phyloP scores from a whole-genome alignment of 2,113 vertebrate species.

The Gallinago paraguaiae region DNA sequence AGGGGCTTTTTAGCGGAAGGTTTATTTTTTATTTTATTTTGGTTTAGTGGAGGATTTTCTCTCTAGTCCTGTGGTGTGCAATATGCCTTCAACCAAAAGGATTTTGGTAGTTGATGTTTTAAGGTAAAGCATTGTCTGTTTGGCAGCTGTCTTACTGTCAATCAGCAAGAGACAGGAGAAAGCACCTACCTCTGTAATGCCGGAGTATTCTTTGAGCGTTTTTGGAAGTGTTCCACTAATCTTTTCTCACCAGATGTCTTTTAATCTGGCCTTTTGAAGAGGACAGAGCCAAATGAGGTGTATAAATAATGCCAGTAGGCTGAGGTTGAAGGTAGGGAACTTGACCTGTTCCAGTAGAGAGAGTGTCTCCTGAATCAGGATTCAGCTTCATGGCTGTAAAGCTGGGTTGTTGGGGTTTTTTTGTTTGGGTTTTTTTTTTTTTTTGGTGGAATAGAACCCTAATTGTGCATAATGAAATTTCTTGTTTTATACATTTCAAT shows the following conservation, averaged over 20 bases:
- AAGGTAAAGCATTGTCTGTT: slow-evolving; percentile 38
- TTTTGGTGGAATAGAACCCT: slow-evolving; percentile 63
- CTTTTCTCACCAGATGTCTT: slow-evolving; percentile 30
- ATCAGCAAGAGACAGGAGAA: slow-evolving; percentile 22
- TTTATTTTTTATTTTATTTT: slow-evolving; percentile 60
- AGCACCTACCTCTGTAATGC: slow-evolving; percentile 46
- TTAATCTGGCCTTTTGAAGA: slow-evolving; percentile 32
- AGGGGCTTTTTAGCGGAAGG: slow-evolving; percentile 66
- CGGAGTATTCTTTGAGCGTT: slow-evolving; percentile 26
- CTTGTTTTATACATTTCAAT: slow-evolving; percentile 71
- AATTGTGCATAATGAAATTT: slow-evolving; percentile 67
- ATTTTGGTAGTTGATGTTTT: slow-evolving; percentile 35
- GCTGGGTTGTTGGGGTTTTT: not conserved
- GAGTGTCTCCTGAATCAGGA: slow-evolving; percentile 67
- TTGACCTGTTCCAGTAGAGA: slow-evolving; percentile 32
- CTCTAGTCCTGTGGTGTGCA: slow-evolving; percentile 64
- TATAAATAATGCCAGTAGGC: slow-evolving; percentile 6
- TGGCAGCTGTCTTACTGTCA: slow-evolving; percentile 67
- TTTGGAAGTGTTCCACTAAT: not conserved
- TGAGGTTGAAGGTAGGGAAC: slow-evolving; percentile 48
- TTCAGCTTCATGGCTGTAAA: slow-evolving; percentile 53
- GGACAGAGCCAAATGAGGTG: slow-evolving; percentile 23
- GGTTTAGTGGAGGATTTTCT: slow-evolving; percentile 46
- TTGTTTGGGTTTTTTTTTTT: not conserved
- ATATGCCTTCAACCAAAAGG: slow-evolving; percentile 71